Evolutionary conservation across 2,888 invertebrate genomes (phyloP).

Genomic region (Criorhina ranunculi): DNA sequence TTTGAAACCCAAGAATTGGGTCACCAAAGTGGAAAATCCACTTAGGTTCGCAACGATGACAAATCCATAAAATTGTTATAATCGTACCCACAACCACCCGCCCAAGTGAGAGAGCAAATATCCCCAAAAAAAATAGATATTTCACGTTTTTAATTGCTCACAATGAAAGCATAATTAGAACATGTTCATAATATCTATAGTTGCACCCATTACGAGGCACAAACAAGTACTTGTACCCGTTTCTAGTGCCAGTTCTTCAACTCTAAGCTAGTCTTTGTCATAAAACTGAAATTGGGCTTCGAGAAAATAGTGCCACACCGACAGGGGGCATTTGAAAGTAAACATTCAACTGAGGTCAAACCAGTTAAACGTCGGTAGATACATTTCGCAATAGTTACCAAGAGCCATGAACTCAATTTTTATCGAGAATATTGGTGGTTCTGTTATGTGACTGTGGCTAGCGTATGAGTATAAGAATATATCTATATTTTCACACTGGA

Average conservation of each 20-base stretch:
- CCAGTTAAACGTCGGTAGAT: constrained; percentile 52
- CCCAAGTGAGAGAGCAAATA: constrained; percentile 27
- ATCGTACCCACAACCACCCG: constrained; percentile 7
- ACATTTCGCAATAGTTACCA: constrained; percentile 43
- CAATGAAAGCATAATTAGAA: constrained; percentile 67
- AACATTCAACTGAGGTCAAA: constrained; percentile 66
- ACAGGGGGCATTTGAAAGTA: constrained; percentile 43
- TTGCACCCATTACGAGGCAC: constrained; percentile 15
- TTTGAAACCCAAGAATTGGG: constrained; percentile 59
- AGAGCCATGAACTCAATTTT: constrained; percentile 65
- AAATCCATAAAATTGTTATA: constrained; percentile 43
- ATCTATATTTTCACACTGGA: constrained; percentile 2
- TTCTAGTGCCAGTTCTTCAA: not conserved
- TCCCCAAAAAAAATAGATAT: constrained; percentile 6
- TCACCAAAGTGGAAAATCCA: constrained; percentile 70
- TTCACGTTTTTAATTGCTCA: constrained; percentile 69
- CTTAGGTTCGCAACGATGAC: constrained; percentile 37
- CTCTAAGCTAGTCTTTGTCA: not conserved
- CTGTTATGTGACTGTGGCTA: not conserved
- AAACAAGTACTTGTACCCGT: constrained; percentile 12
- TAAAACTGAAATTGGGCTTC: not conserved
- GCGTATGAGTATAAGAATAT: not conserved
- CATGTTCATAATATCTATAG: constrained; percentile 49
- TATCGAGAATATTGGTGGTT: constrained; percentile 55
- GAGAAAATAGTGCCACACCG: not conserved